A percentile compares a stretch with the other conserved stretches of the same genome.
These are phyloP conservation scores for Carabus problematicus DNA, from an alignment of 2,888 invertebrate genomes.

Conservation along the genomic window DNA sequence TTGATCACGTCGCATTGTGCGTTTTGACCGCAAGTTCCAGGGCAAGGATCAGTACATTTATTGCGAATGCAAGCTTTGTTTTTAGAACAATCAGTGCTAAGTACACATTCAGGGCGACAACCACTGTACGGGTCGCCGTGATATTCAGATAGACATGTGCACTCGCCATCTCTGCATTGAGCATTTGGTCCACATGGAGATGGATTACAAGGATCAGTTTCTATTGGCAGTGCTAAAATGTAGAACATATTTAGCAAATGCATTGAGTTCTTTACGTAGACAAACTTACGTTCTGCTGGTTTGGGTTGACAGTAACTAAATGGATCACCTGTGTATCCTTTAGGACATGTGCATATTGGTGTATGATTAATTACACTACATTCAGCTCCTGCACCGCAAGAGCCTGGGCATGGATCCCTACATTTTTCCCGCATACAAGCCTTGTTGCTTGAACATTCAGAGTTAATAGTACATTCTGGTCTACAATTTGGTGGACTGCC, in stretches of 20 bases:
- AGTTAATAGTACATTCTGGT: conserved; percentile 77
- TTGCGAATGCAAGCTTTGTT: conserved; percentile 70
- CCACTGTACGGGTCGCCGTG: conserved; percentile 60
- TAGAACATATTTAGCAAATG: background rate
- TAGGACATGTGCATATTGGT: conserved; percentile 76
- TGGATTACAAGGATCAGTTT: conserved; percentile 64
- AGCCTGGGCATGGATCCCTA: conserved; percentile 76
- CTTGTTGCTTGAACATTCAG: conserved; percentile 73
- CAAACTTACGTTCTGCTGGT: conserved; percentile 62
- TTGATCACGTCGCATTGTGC: conserved; percentile 67
- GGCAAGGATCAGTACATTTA: conserved; percentile 70
- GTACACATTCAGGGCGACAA: conserved; percentile 69
- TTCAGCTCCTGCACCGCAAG: conserved; percentile 74
- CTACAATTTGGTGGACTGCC: conserved; percentile 79
- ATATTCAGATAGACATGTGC: conserved; percentile 56
- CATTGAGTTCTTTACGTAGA: conserved; percentile 2
- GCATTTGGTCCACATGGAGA: conserved; percentile 69
- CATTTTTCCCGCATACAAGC: conserved; percentile 78
- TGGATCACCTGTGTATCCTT: conserved; percentile 78
- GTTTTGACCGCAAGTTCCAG: conserved; percentile 71
- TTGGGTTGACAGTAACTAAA: conserved; percentile 69
- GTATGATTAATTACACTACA: conserved; percentile 77
- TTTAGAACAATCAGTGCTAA: conserved; percentile 70
- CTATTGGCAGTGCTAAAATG: conserved; percentile 55
- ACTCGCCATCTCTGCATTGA: conserved; percentile 58